Evolutionary conservation across 2,888 invertebrate species (phyloP).

Genomic region (Stenotaenia linearis): DNA sequence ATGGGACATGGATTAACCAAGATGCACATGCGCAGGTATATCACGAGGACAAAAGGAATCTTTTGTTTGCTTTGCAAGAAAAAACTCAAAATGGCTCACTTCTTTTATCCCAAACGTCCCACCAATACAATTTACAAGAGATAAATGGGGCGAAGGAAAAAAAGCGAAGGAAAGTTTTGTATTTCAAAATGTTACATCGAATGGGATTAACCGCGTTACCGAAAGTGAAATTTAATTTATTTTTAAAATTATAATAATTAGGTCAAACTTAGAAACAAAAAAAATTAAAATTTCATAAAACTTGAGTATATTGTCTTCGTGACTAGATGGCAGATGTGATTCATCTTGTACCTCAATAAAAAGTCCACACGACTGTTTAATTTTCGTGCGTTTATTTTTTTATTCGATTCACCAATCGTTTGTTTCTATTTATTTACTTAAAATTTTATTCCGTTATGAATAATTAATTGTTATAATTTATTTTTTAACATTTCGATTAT

Average conservation of each 20-base stretch:
- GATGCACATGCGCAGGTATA: constrained; percentile 26
- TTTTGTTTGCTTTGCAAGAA: constrained; percentile 20
- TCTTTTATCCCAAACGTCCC: background rate
- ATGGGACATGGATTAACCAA: constrained; percentile 20
- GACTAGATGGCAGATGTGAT: constrained; percentile 26
- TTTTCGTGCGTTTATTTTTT: background rate
- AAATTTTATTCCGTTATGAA: no score
- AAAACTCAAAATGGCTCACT: constrained; percentile 24
- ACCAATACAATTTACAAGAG: background rate
- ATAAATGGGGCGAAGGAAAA: background rate
- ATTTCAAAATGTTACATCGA: background rate
- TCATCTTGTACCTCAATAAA: constrained; percentile 22
- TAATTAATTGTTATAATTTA: no score
- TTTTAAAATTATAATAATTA: background rate
- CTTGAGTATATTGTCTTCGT: constrained; percentile 16
- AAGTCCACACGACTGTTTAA: constrained; percentile 5
- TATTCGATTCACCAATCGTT: background rate
- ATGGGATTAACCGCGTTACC: background rate
- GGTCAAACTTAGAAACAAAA: background rate
- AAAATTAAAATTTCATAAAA: background rate
- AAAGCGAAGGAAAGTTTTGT: background rate
- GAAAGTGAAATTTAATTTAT: background rate
- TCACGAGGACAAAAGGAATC: constrained; percentile 21
- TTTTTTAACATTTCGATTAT: no score
- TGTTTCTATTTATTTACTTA: background rate